These are phyloP conservation scores for Mus pahari DNA, from an alignment of 2,113 vertebrate genomes.

Conservation along the genomic window DNA sequence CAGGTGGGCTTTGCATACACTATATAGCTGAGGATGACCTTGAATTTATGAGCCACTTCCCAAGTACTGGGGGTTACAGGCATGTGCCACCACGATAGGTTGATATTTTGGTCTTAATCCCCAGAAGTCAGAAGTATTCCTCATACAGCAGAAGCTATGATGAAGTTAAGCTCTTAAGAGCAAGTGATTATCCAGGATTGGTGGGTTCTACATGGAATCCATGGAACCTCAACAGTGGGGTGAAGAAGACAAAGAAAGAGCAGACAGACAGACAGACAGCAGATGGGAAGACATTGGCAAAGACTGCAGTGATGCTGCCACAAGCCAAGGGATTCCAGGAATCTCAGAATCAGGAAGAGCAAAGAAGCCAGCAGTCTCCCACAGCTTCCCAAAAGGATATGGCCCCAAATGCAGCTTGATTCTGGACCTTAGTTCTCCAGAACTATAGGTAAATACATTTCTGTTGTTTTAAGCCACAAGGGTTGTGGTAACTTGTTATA, in stretches of 20 bases:
- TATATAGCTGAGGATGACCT: neutral
- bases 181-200: neutral
- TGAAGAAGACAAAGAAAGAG: neutral
- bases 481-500: neutral
- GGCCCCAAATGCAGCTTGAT: too few relatives aligned
- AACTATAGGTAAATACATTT: neutral
- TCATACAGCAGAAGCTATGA: neutral
- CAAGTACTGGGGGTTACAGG: neutral
- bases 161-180: neutral
- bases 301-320: neutral
- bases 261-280: neutral
- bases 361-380: neutral
- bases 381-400: neutral
- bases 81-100: too few relatives aligned
- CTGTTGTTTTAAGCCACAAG: neutral
- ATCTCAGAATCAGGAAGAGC: neutral
- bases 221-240: neutral
- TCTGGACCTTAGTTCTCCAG: neutral
- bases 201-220: neutral
- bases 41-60: neutral
- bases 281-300: neutral
- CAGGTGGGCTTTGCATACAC: neutral
- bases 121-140: neutral
- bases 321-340: neutral
- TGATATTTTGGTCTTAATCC: neutral